Base-by-base conservation (phyloP, 1,140 invertebrate genomes). In the Trachelipus rathkii region DNA sequence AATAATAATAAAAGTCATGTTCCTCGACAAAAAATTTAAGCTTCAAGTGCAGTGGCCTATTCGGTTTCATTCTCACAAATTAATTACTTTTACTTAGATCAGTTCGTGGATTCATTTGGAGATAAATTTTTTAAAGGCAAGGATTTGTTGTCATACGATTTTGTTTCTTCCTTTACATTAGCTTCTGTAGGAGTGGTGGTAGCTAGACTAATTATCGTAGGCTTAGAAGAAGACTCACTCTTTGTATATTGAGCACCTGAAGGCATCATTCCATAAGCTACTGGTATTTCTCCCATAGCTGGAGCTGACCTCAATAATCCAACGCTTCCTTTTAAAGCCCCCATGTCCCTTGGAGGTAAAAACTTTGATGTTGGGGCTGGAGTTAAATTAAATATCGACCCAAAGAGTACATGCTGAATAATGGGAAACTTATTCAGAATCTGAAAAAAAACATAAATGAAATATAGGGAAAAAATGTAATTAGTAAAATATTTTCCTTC, bases 401-500 rank as follows among this genome's bases (percentile, higher is more conserved):
- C 98, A 88, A 99, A 99, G 33, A 96, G 86, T 66, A 98, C 92
- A 85, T 99, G 98, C 85, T 99, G 98, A 73, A 98, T 92, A 0
- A 99, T 94, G 7, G 98, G 98, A 86, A 97, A 99, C 86, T 99
- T 99, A 78, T 71, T 79, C 8, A 83, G 70, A 44, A 80, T 71
- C 79, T 81, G 73, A 43, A 74, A 74, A 45, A 15, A 33, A 45
- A 44, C 19, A 73, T 3, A 10, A 33, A 11, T 13, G n/a, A 53
- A 15, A 53, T 7, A 21, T 53, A 13, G 2, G 11, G 19, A n/a
- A 23, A 9, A 23, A n/a, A 10, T 19, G 13, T 0, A 50, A 21
- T 44, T 70, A 21, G 44, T 11, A 15, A 50, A 53, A n/a, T 4
- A 9, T 0, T 33, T 73, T 13, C 45, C 8, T 4, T 23, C n/a